These are phyloP conservation scores for Saguinus imperator DNA, from an alignment of 2,113 vertebrate genomes.

Conservation along the genomic window DNA sequence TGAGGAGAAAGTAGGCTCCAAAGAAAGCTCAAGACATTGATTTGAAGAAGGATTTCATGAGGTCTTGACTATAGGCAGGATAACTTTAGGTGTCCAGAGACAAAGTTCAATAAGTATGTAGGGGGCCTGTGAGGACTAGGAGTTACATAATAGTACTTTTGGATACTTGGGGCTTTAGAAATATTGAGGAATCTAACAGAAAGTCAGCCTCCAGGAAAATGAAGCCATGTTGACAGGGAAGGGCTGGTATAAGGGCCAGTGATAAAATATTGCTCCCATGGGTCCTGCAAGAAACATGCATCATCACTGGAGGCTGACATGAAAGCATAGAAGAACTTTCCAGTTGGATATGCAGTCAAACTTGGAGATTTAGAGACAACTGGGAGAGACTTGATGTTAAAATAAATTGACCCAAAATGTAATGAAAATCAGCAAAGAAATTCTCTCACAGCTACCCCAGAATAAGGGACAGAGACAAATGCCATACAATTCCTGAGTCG, in stretches of 20 bases:
- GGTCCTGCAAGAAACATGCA: background rate
- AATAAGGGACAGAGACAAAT: background rate
- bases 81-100: background rate
- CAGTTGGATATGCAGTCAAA: background rate
- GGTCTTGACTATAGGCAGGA: background rate
- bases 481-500: background rate
- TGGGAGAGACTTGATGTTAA: background rate
- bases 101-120: background rate
- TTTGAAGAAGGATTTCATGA: background rate
- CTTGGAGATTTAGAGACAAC: no score
- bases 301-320: background rate
- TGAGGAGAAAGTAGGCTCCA: background rate
- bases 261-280: background rate
- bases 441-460: background rate
- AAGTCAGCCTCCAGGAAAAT: background rate
- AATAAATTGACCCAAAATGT: background rate
- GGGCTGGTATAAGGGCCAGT: background rate
- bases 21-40: background rate
- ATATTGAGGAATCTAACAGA: background rate
- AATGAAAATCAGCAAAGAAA: background rate
- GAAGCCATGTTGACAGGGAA: background rate
- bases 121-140: background rate
- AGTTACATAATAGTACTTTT: background rate
- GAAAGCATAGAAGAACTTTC: background rate
- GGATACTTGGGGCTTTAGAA: background rate